phyloP scores from a whole-genome alignment of 2,888 invertebrate species.

The Nymphalis urticae region DNA sequence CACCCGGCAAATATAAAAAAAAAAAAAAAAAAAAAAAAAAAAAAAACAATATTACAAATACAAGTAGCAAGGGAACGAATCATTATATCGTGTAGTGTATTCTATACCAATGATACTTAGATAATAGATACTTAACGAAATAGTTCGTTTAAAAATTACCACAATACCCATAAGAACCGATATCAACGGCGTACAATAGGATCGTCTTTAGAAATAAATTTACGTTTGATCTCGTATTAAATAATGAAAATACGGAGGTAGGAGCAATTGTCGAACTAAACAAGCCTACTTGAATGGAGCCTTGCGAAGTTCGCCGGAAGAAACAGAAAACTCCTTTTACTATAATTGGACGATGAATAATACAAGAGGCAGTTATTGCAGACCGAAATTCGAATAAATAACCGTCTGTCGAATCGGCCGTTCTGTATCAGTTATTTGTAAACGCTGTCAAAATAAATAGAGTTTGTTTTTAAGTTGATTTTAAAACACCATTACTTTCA shows the following conservation, averaged over 20 bases:
- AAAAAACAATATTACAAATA: too few species aligned
- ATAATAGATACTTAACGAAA: conserved; percentile 16
- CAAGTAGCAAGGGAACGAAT: background rate
- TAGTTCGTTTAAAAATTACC: conserved; percentile 21
- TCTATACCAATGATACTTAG: too few species aligned
- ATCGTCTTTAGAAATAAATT: conserved; percentile 41
- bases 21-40: too few species aligned
- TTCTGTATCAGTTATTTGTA: conserved; percentile 33
- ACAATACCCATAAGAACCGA: conserved; percentile 17
- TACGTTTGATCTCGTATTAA: conserved; percentile 64
- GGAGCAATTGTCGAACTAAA: conserved; percentile 65
- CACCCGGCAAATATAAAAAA: too few species aligned
- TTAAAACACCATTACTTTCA: background rate
- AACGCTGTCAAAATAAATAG: conserved; percentile 26
- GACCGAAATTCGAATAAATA: conserved; percentile 64
- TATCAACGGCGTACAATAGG: conserved; percentile 37
- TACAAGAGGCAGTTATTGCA: conserved; percentile 77
- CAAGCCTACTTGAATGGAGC: conserved; percentile 60
- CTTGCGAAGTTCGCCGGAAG: conserved; percentile 44
- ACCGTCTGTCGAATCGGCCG: conserved; percentile 51
- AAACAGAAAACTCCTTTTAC: conserved; percentile 77
- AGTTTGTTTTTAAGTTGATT: conserved; percentile 14
- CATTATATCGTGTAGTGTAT: background rate
- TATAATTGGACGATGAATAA: conserved; percentile 82
- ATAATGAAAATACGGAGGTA: conserved; percentile 61